phyloP scores from a whole-genome alignment of 2,888 invertebrate species.

The Balanococcus diminutus region DNA sequence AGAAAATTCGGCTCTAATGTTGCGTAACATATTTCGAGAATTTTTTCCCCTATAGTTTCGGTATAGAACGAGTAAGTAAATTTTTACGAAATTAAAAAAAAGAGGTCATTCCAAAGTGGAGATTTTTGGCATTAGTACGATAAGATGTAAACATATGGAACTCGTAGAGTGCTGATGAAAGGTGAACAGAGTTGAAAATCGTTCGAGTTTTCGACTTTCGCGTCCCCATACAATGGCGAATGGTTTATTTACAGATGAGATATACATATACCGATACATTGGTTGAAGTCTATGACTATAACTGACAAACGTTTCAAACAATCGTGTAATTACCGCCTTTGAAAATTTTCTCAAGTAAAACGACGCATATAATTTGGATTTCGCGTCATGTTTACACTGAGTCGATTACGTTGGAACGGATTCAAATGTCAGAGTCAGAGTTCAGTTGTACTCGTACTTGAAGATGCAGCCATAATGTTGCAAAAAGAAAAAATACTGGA shows the following conservation, averaged over 20 bases:
- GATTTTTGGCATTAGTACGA: background rate
- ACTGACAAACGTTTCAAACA: background rate
- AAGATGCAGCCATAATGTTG: background rate
- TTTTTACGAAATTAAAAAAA: background rate
- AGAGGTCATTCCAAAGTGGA: background rate
- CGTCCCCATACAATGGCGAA: background rate
- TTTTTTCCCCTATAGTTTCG: background rate
- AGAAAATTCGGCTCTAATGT: background rate
- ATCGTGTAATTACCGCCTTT: background rate
- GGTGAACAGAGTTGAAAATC: background rate
- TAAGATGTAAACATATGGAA: background rate
- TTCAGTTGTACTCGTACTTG: background rate
- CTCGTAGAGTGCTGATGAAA: background rate
- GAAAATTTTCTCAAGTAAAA: background rate
- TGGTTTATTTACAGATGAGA: background rate
- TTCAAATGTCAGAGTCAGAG: background rate
- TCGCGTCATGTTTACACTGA: background rate
- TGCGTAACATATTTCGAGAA: background rate
- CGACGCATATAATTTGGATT: background rate
- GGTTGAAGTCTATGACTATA: background rate
- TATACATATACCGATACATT: background rate
- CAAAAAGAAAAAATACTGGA: constrained; percentile 2
- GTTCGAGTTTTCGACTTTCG: background rate
- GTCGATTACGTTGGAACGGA: background rate
- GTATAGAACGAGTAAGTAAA: background rate